Percentiles rank a stretch among this genome's conserved stretches.
These are phyloP conservation scores for Pterophyllum scalare DNA, from an alignment of 2,113 vertebrate species.

Conservation along the genomic window DNA sequence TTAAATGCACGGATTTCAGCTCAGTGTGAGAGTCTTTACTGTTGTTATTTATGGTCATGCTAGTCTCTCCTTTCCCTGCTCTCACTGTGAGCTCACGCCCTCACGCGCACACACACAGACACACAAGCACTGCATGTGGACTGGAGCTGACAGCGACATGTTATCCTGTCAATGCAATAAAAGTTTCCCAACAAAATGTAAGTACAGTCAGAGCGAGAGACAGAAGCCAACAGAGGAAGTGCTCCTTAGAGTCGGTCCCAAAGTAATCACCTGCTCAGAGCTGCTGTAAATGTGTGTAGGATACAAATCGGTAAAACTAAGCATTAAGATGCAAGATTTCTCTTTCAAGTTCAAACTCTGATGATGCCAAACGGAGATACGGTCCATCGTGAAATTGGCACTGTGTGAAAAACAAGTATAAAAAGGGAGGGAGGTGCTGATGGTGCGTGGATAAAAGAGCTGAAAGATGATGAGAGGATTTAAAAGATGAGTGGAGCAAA, in stretches of 20 bases:
- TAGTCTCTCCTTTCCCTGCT: background rate
- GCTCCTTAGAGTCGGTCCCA: accelerated
- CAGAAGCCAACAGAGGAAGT: background rate
- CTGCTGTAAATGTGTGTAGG: background rate
- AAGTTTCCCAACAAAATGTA: background rate
- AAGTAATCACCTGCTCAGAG: too few relatives aligned
- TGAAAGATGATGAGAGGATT: background rate
- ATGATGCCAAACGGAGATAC: background rate
- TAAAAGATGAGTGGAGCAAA: background rate
- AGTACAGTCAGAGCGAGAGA: too few relatives aligned
- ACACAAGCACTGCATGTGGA: too few relatives aligned
- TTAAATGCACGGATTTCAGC: background rate
- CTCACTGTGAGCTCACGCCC: background rate
- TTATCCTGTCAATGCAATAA: background rate
- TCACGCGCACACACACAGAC: too few relatives aligned
- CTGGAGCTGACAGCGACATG: background rate
- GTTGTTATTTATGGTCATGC: background rate
- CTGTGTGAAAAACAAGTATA: background rate
- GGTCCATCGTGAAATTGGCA: background rate
- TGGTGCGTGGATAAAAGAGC: accelerated
- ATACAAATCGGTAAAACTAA: background rate
- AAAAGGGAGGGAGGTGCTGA: background rate
- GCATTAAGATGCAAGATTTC: background rate
- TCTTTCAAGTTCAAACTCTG: background rate
- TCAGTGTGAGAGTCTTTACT: background rate